These are phyloP conservation scores for Trichogramma dendrolimi DNA, from an alignment of 2,888 invertebrate species.

Conservation along the genomic window DNA sequence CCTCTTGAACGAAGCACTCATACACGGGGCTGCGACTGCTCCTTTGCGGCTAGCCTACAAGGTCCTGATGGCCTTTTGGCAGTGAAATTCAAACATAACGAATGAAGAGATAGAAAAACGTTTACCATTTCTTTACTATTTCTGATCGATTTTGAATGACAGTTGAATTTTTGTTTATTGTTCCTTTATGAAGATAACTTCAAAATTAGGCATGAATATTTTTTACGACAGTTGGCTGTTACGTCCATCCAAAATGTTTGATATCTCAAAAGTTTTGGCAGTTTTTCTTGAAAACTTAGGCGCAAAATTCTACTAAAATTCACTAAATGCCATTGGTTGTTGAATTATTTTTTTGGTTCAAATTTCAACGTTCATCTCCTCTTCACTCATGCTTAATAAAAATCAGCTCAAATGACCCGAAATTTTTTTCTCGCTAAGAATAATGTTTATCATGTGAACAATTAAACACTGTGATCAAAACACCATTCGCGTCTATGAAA, in stretches of 20 bases:
- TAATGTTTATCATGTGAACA: neutral
- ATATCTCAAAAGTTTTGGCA: constrained; percentile 24
- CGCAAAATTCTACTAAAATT: constrained; percentile 12
- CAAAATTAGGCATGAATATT: constrained; percentile 11
- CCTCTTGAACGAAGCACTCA: constrained; percentile 17
- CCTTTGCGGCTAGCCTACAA: constrained; percentile 28
- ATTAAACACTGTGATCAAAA: constrained; percentile 4
- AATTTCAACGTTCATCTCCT: constrained; percentile 31
- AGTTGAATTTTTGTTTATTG: too few relatives aligned
- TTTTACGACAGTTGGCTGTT: constrained; percentile 2
- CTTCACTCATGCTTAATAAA: constrained; percentile 44
- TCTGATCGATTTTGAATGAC: neutral
- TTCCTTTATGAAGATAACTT: neutral
- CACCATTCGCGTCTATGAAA: neutral
- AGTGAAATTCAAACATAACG: constrained; percentile 49
- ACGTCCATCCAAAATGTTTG: constrained; percentile 10
- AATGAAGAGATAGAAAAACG: constrained; percentile 43
- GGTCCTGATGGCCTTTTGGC: constrained; percentile 46
- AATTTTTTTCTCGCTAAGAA: constrained; percentile 18
- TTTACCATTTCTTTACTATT: neutral
- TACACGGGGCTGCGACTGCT: constrained; percentile 26
- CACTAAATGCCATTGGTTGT: constrained; percentile 17
- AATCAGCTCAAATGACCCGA: constrained; percentile 46
- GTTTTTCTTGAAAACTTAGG: constrained; percentile 18
- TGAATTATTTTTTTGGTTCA: constrained; percentile 20